Percentiles rank a stretch among this genome's conserved stretches.
phyloP scores from a whole-genome alignment of 2,797 vertebrate species.

The Helostoma temminkii region DNA sequence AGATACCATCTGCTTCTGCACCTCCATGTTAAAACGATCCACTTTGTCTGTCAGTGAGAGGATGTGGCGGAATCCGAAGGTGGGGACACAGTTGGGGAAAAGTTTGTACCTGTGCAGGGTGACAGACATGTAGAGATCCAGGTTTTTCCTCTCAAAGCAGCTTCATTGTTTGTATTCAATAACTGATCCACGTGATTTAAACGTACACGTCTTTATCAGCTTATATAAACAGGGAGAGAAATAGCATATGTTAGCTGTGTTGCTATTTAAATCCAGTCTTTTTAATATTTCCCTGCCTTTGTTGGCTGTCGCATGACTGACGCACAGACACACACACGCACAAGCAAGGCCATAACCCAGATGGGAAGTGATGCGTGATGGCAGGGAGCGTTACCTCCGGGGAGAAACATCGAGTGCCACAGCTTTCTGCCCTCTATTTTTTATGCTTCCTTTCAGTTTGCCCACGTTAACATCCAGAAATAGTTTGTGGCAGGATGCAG shows the following conservation, averaged over 20 bases:
- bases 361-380: constrained; percentile 82
- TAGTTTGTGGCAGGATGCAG: no score
- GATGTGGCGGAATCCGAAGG: constrained; percentile 96
- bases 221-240: not conserved
- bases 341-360: constrained; percentile 71
- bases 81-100: constrained; percentile 93
- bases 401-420: constrained; percentile 54
- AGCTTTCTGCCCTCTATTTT: constrained; percentile 52
- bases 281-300: constrained; percentile 33
- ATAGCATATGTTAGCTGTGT: constrained; percentile 3
- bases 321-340: constrained; percentile 11
- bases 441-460: constrained; percentile 47
- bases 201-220: not conserved
- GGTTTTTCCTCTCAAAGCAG: no score
- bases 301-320: constrained; percentile 30
- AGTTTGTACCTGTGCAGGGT: constrained; percentile 88
- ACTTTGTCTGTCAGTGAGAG: constrained; percentile 95
- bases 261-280: constrained; percentile 23
- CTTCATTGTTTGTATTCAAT: no score
- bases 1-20: constrained; percentile 96
- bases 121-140: no score
- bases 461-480: constrained; percentile 13
- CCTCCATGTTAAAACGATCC: constrained; percentile 95
- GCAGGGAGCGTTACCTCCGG: constrained; percentile 55
- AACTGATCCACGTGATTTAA: not conserved